phyloP scores from a whole-genome alignment of 2,888 invertebrate species.

The Drosophila neoperkinsi region DNA sequence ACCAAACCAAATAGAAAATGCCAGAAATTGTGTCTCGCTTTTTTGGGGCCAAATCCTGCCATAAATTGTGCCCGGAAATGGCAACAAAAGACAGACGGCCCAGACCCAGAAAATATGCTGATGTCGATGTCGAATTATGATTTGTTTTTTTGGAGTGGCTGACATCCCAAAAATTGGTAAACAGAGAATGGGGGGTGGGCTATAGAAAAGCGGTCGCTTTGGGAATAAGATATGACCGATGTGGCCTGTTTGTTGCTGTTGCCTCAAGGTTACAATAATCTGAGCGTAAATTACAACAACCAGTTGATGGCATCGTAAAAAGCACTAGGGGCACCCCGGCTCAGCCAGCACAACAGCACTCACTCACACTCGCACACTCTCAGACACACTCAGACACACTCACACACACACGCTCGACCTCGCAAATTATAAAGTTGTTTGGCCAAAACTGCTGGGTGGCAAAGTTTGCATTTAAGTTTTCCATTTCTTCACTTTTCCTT shows the following conservation, averaged over 20 bases:
- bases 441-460: constrained; percentile 72
- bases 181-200: neutral
- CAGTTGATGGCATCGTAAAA: constrained; percentile 74
- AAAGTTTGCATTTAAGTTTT: constrained; percentile 65
- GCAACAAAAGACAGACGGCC: constrained; percentile 55
- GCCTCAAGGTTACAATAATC: constrained; percentile 55
- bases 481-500: constrained; percentile 6
- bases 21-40: constrained; percentile 70
- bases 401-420: constrained; percentile 54
- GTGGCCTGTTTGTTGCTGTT: constrained; percentile 19
- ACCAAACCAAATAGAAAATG: constrained; percentile 69
- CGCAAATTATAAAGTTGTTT: constrained; percentile 78
- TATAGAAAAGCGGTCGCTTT: constrained; percentile 19
- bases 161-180: constrained; percentile 5
- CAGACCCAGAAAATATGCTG: constrained; percentile 72
- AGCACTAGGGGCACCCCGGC: constrained; percentile 59
- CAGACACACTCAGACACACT: constrained; percentile 16
- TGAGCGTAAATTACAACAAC: constrained; percentile 71
- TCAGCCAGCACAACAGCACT: constrained; percentile 13
- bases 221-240: constrained; percentile 64
- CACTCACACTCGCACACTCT: constrained; percentile 5
- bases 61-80: constrained; percentile 65
- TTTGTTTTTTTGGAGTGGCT: constrained; percentile 73
- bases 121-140: constrained; percentile 81
- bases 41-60: constrained; percentile 70